A percentile compares a stretch with the other conserved stretches of the same genome.
Conservation (phyloP, 2,888 invertebrate species). For the Thymelicus acteon region DNA sequence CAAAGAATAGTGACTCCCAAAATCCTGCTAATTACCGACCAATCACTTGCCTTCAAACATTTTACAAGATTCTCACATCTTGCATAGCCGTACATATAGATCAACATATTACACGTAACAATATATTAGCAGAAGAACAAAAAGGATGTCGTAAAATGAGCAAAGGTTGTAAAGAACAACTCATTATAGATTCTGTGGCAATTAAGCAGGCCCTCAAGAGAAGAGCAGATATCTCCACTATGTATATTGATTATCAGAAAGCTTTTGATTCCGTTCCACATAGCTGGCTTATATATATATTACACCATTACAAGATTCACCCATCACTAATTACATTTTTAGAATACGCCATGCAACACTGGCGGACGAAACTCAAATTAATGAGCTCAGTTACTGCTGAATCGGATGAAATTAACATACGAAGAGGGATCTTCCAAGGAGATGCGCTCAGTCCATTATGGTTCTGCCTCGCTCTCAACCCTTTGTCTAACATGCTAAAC, state of each 20-base stretch:
- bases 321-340: slow-evolving; percentile 36
- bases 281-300: slow-evolving; percentile 41
- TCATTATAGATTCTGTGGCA: too few relatives aligned
- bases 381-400: not conserved
- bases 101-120: too few relatives aligned
- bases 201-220: slow-evolving; percentile 23
- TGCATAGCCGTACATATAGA: too few relatives aligned
- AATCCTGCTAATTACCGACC: too few relatives aligned
- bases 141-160: too few relatives aligned
- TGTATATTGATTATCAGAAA: slow-evolving; percentile 45
- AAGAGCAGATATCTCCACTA: slow-evolving; percentile 37
- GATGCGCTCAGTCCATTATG: slow-evolving; percentile 35
- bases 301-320: slow-evolving; percentile 43
- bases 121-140: too few relatives aligned
- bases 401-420: slow-evolving; percentile 16
- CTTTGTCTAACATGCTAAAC: slow-evolving; percentile 37
- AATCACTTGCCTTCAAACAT: too few relatives aligned
- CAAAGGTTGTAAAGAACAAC: too few relatives aligned
- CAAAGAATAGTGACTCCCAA: too few relatives aligned
- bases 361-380: slow-evolving; percentile 35
- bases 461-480: slow-evolving; percentile 42
- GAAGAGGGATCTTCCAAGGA: slow-evolving; percentile 31
- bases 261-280: slow-evolving; percentile 36
- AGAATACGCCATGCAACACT: slow-evolving; percentile 26
- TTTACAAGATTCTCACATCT: too few relatives aligned